Evolutionary conservation across 2,113 vertebrate genomes (phyloP).

Genomic region (Corydoras sp.): DNA sequence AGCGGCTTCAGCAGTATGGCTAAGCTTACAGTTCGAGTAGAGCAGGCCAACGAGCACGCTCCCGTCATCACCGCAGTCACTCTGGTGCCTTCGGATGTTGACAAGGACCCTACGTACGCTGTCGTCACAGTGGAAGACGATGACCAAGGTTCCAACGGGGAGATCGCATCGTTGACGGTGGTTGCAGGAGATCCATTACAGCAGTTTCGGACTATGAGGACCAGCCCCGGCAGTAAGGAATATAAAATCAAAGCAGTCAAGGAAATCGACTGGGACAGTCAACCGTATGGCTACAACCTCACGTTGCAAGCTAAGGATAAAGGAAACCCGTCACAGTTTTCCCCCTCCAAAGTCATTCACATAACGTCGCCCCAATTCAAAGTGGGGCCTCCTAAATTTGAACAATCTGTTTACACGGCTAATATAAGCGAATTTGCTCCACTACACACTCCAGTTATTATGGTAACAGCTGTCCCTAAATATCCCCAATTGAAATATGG

Average conservation of each 20-base stretch:
- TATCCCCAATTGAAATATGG: constrained; percentile 79
- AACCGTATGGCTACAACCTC: constrained; percentile 89
- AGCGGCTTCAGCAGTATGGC: constrained; percentile 97
- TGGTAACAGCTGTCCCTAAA: constrained; percentile 79
- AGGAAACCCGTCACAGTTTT: constrained; percentile 85
- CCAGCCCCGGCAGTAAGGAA: constrained; percentile 85
- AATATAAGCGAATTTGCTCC: constrained; percentile 92
- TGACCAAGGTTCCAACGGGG: constrained; percentile 85
- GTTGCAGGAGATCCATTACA: constrained; percentile 87
- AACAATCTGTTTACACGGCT: constrained; percentile 81
- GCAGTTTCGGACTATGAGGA: constrained; percentile 82
- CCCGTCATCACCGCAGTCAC: constrained; percentile 79
- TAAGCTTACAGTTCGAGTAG: constrained; percentile 79
- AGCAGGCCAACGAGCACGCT: constrained; percentile 85
- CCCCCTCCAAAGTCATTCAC: constrained; percentile 81
- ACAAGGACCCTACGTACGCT: constrained; percentile 81
- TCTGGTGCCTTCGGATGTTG: constrained; percentile 71
- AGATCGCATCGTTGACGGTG: constrained; percentile 86
- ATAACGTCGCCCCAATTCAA: constrained; percentile 80
- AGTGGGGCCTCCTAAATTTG: constrained; percentile 80
- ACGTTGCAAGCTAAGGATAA: constrained; percentile 96
- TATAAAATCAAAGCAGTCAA: constrained; percentile 84
- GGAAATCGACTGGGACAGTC: constrained; percentile 82
- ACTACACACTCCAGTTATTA: constrained; percentile 81
- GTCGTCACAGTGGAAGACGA: constrained; percentile 84